These are phyloP conservation scores for Rhabdophis nuchalis DNA, from an alignment of 2,797 vertebrate species.

Conservation along the genomic window DNA sequence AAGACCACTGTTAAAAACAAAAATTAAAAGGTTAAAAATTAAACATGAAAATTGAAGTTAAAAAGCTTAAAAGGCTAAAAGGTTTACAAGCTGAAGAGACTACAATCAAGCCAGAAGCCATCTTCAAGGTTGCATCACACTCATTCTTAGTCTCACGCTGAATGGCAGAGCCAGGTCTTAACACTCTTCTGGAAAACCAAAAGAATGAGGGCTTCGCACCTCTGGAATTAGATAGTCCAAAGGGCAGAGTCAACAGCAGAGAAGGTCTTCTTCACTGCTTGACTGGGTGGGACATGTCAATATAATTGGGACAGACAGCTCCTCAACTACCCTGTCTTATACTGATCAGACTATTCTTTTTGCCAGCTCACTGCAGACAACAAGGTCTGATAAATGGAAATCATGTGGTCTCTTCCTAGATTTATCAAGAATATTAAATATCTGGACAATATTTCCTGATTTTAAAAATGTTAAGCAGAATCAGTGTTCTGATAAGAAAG, in stretches of 20 bases:
- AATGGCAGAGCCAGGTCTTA: not conserved
- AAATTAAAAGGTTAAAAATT: not conserved
- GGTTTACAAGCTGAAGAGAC: not conserved
- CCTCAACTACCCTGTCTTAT: not conserved
- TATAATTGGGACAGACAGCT: not conserved
- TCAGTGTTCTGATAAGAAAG: not conserved
- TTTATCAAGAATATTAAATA: not conserved
- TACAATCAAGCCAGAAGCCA: not conserved
- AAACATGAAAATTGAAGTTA: not conserved
- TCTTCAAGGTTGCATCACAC: not conserved
- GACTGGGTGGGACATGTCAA: not conserved
- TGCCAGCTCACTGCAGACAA: not conserved
- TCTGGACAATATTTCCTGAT: not conserved
- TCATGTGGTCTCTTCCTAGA: not conserved
- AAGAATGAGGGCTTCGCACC: not conserved
- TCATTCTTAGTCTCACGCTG: not conserved
- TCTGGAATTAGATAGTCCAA: not conserved
- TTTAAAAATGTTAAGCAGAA: not conserved
- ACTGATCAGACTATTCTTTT: not conserved
- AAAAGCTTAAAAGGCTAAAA: not conserved
- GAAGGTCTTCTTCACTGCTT: not conserved
- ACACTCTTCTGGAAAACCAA: not conserved
- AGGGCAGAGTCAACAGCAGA: not conserved
- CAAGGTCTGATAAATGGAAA: not conserved
- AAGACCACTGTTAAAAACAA: not conserved